These are phyloP conservation scores for Theodoxus fluviatilis DNA, from an alignment of 2,888 invertebrate genomes.

Conservation along the genomic window DNA sequence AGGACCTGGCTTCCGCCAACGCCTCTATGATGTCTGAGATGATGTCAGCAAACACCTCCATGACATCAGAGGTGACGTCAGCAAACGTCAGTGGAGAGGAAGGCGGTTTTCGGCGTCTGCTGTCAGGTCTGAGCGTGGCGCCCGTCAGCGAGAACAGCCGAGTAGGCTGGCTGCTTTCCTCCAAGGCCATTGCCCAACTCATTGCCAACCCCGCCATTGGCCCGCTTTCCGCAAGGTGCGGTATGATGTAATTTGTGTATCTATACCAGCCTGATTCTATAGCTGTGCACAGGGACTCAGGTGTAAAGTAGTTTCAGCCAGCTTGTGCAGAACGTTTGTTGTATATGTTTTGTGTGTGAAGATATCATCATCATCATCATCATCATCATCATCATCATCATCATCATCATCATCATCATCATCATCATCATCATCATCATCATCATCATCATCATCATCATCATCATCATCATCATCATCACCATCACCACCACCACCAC, in stretches of 20 bases:
- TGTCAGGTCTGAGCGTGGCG: slow-evolving; percentile 38
- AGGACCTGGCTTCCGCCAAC: slow-evolving; percentile 26
- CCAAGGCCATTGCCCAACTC: slow-evolving; percentile 82
- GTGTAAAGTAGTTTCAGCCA: no score
- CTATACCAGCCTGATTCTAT: no score
- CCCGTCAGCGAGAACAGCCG: slow-evolving; percentile 56
- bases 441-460: background rate
- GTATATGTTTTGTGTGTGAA: no score
- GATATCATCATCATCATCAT: slow-evolving; percentile 7
- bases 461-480: background rate
- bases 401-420: slow-evolving; percentile 7
- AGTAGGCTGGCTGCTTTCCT: slow-evolving; percentile 70
- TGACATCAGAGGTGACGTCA: background rate
- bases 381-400: slow-evolving; percentile 4
- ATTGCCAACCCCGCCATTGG: slow-evolving; percentile 80
- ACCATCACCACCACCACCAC: background rate
- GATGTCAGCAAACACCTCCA: background rate
- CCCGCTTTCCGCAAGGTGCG: slow-evolving; percentile 70
- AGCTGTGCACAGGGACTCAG: no score
- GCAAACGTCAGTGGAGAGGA: background rate
- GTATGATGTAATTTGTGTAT: no score
- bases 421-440: slow-evolving; percentile 1
- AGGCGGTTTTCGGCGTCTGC: background rate
- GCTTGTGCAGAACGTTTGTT: no score
- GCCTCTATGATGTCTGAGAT: background rate